A percentile compares a stretch with the other conserved stretches of the same genome.
These are phyloP conservation scores for Trachelus tabidus DNA, from an alignment of 2,888 invertebrate species.

Conservation along the genomic window DNA sequence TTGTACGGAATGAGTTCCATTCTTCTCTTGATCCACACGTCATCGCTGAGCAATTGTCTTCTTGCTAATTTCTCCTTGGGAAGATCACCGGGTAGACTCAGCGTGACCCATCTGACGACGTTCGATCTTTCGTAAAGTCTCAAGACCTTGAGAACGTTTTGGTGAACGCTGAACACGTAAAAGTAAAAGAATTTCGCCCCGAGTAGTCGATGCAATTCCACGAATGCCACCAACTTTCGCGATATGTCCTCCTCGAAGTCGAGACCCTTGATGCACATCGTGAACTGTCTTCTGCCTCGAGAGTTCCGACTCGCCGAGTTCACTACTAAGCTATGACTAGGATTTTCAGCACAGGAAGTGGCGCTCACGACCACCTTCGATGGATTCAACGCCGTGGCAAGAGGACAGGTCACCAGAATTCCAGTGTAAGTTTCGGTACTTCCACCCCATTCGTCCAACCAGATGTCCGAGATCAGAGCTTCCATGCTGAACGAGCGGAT, in stretches of 20 bases:
- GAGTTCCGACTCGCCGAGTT: conserved; percentile 11
- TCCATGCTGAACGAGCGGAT: conserved; percentile 69
- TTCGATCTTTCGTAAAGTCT: conserved; percentile 68
- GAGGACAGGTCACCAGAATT: conserved; percentile 73
- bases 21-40: conserved; percentile 77
- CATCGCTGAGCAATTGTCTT: conserved; percentile 62
- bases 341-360: conserved; percentile 50
- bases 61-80: conserved; percentile 64
- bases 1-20: conserved; percentile 82
- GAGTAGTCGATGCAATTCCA: conserved; percentile 75
- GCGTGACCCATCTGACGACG: conserved; percentile 54
- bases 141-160: conserved; percentile 70
- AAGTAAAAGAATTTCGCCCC: conserved; percentile 76
- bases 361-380: conserved; percentile 48
- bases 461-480: conserved; percentile 72
- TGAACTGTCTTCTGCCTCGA: conserved; percentile 67
- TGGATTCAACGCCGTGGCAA: conserved; percentile 57
- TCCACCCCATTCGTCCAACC: conserved; percentile 74
- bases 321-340: conserved; percentile 60
- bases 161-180: conserved; percentile 73
- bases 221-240: conserved; percentile 75
- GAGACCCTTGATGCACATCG: conserved; percentile 80
- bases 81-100: conserved; percentile 61
- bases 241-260: conserved; percentile 75
- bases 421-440: conserved; percentile 69